phyloP scores from a whole-genome alignment of 2,797 vertebrate genomes.

The Myotis vivesi region DNA sequence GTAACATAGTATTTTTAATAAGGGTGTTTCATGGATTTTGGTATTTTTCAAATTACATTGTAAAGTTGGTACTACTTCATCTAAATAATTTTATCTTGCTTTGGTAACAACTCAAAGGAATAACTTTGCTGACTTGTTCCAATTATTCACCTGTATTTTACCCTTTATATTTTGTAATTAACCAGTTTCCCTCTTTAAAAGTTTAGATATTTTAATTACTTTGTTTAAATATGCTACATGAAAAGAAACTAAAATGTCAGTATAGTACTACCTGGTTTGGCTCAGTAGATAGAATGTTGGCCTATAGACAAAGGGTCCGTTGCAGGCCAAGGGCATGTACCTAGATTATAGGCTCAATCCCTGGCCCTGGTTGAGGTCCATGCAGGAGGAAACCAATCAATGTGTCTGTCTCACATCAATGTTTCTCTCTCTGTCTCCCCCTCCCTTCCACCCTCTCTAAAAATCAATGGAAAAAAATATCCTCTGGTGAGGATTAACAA shows the following conservation, averaged over 20 bases:
- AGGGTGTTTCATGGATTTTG: not conserved
- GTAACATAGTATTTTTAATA: not conserved
- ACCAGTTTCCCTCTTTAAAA: not conserved
- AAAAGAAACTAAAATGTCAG: not conserved
- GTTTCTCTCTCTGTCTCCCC: not conserved
- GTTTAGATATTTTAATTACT: not conserved
- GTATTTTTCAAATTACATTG: not conserved
- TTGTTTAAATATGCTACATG: not conserved
- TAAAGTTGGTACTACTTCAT: not conserved
- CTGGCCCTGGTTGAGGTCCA: no score
- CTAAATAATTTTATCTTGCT: conserved; percentile 27
- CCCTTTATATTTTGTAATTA: not conserved
- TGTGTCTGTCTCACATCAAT: no score
- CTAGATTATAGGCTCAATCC: no score
- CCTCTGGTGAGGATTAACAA: not conserved
- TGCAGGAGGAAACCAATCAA: no score
- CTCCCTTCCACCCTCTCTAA: not conserved
- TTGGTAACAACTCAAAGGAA: not conserved
- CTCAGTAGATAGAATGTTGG: no score
- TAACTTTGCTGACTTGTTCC: not conserved
- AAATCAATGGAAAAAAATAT: not conserved
- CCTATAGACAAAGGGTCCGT: no score
- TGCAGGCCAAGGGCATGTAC: no score
- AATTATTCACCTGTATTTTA: not conserved
- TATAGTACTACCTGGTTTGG: no score